Conservation (phyloP, 2,888 invertebrate genomes). For the Criorhina ranunculi region DNA sequence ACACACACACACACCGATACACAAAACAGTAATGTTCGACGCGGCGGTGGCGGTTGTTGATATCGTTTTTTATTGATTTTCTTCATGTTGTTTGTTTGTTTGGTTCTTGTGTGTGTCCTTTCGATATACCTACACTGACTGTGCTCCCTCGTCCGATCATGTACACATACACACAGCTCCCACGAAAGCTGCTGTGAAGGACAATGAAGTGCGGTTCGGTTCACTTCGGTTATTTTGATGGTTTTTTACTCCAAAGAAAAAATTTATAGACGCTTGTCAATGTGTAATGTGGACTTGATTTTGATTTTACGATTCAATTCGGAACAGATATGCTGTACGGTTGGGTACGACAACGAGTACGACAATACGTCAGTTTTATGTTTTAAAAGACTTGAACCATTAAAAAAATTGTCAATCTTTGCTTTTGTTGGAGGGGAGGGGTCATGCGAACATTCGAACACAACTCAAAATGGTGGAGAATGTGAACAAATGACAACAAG, state of each 20-base stretch:
- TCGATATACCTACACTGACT: slow-evolving; percentile 1
- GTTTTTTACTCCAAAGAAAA: slow-evolving; percentile 34
- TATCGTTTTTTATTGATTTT: slow-evolving; percentile 59
- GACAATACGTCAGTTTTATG: slow-evolving; percentile 40
- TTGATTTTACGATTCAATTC: slow-evolving; percentile 75
- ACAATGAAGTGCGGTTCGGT: slow-evolving; percentile 70
- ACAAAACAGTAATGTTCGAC: slow-evolving; percentile 4
- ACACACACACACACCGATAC: too few relatives aligned
- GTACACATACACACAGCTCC: slow-evolving; percentile 5
- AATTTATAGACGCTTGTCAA: slow-evolving; percentile 64
- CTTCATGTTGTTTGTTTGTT: slow-evolving; percentile 43
- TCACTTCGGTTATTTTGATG: slow-evolving; percentile 70
- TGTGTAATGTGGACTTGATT: slow-evolving; percentile 73
- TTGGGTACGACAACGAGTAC: background rate
- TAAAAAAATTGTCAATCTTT: slow-evolving; percentile 73
- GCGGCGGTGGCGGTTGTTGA: slow-evolving; percentile 51
- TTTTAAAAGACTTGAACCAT: slow-evolving; percentile 57
- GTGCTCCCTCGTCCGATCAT: background rate
- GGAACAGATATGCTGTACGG: slow-evolving; percentile 36
- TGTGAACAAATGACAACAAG: background rate
- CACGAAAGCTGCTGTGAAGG: slow-evolving; percentile 28
- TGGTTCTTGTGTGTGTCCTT: slow-evolving; percentile 32
- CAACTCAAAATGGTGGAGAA: background rate
- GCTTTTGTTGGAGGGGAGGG: slow-evolving; percentile 7
- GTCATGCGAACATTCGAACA: background rate